phyloP scores from a whole-genome alignment of 64 coral and sea anemone species.

The Hydrozoanthus tunicans region DNA sequence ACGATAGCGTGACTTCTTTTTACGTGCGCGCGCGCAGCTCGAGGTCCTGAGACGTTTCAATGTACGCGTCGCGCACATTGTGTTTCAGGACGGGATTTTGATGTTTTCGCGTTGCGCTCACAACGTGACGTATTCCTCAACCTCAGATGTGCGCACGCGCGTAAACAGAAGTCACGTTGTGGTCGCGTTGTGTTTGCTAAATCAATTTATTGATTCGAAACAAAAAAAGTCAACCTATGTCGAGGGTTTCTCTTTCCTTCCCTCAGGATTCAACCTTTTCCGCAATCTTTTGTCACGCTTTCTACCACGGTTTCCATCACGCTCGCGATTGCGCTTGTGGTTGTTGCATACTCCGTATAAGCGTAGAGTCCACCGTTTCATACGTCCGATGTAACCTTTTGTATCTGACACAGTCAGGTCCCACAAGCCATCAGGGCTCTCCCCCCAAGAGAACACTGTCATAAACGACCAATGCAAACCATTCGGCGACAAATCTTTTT shows the following conservation, averaged over 20 bases:
- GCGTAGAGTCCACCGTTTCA: constrained; percentile 82
- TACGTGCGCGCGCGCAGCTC: no score
- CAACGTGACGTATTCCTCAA: no score
- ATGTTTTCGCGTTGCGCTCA: no score
- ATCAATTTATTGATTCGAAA: no score
- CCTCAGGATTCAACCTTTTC: not conserved
- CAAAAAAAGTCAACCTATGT: no score
- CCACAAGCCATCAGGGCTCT: constrained; percentile 82
- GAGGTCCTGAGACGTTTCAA: no score
- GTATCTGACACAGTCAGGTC: constrained; percentile 67
- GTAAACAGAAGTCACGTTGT: no score
- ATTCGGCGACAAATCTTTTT: constrained; percentile 60
- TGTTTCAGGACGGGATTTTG: no score
- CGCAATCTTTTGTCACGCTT: constrained; percentile 22
- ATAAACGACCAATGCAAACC: constrained; percentile 93
- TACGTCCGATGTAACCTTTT: constrained; percentile 41
- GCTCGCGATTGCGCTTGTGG: not conserved
- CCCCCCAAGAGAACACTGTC: constrained; percentile 96
- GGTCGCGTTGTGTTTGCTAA: no score
- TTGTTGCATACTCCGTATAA: constrained; percentile 76
- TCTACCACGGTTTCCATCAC: not conserved
- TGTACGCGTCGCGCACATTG: no score
- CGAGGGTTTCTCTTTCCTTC: not conserved
- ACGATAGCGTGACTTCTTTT: no score
- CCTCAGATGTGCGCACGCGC: no score